Base-by-base conservation (phyloP, 2,797 vertebrate species). In the Sparidentex hasta region DNA sequence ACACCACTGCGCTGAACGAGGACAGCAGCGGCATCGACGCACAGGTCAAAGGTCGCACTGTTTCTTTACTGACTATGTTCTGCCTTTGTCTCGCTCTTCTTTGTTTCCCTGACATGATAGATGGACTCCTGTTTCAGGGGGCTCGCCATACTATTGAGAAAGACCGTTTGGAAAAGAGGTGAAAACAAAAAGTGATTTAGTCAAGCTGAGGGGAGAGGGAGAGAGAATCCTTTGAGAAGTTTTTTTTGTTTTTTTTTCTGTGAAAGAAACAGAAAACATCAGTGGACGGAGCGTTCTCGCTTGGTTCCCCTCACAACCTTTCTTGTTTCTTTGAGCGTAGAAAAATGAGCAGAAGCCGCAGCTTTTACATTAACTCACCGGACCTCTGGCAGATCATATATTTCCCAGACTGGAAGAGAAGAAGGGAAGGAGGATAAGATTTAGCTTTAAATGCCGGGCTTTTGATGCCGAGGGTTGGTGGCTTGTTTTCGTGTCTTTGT, bases 21-120 rank as follows among this genome's bases (percentile, higher is more conserved):
- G 11, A 75, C 71, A 58, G 61, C 62, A 50, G 64, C 16, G 7
- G 48, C 63, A 46, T 43, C 63, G 29, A 59, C 44, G 14, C 66
- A 25, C 6, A 29, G 65, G 68, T 81, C 74, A 82, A 38, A 85
- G 82, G 56, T 81, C 76, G 29, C 33, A 0, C 29, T 12, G 11
- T 17, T 48, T 71, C 78, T 84, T 76, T 75, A 21, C 55, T 7
- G 63, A 57, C 61, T 65, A 55, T 71, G 71, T 64, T 58, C 69
- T 6, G 62, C 76, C 74, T 83, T 87, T 84, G 76, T 86, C n/a
- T 52, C 14, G 7, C 13, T 55, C 4, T 11, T 75, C 71, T 71
- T 83, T 71, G 11, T 54, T 3, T 55, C 46, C 14, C 46, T 63
- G 86, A 83, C 70, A 9, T 82, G 88, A 87, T 65, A 46, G 76